Evolutionary conservation across 2,888 invertebrate genomes (phyloP).

Genomic region (Plebejus argus): DNA sequence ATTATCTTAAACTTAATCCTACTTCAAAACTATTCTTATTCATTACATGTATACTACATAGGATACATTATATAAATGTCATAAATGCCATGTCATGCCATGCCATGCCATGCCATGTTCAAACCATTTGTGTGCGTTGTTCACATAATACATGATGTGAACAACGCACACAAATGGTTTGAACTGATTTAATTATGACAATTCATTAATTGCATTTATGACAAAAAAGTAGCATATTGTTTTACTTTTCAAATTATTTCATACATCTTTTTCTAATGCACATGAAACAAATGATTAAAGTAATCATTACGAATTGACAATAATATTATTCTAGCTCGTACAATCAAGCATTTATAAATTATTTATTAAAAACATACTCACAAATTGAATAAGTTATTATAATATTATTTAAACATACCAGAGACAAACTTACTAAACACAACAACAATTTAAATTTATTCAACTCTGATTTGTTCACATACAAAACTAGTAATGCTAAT

Average conservation of each 20-base stretch:
- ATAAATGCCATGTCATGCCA: background rate
- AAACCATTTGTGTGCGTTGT: no score
- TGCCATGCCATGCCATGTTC: no score
- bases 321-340: background rate
- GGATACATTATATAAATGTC: background rate
- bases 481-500: slow-evolving; percentile 1
- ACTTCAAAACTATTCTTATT: background rate
- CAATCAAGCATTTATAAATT: background rate
- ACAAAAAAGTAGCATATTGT: background rate
- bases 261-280: no score
- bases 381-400: background rate
- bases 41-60: no score
- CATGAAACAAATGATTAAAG: no score
- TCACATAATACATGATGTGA: background rate
- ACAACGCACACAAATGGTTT: background rate
- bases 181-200: background rate
- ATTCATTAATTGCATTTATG: background rate
- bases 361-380: background rate
- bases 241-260: no score
- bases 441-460: slow-evolving; percentile 24
- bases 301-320: background rate
- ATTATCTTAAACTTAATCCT: background rate
- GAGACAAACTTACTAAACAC: slow-evolving; percentile 40
- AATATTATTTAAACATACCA: slow-evolving; percentile 32
- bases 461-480: background rate